Evolutionary conservation across 2,113 vertebrate genomes (phyloP), one percentile per base, ranked within the genome.

Genomic region (Grantiella picta): DNA sequence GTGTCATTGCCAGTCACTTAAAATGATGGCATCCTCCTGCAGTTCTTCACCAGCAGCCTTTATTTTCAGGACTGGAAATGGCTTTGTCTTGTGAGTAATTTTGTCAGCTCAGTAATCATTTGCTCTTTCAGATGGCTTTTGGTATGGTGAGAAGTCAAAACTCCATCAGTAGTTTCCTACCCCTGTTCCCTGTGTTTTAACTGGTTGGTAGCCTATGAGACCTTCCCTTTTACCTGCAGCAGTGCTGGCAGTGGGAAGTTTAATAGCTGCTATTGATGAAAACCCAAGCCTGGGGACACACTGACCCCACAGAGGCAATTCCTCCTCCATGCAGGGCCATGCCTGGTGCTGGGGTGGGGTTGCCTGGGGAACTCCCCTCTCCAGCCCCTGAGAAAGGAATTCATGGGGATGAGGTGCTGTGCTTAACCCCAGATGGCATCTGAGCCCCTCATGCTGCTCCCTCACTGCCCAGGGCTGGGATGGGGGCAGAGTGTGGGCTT

Each of bases 81-180:
- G 40, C 66, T 91, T 71, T 94, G 47, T 40, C 31, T 88, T 23
- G 38, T 47, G 57, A 76, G 56, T 91, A 12, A 42, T 79, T 86
- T 63, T 90, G 76, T 90, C 66, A 71, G 70, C 75, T 90, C 86
- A 57, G 52, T 60, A 61, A 82, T 90, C 70, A 76, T 68, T 88
- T 57, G 11, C 42, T 75, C 47, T 44, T 79, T 82, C 61, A 40
- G 61, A 22, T 71, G 47, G 0, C 12, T 82, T 82, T 54, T 86
- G 35, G 15, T 54, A 16, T 2, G 38, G 15, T 76, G 53, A 80
- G 25, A 50, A 64, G 90, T n/a, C 71, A 38, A 24, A 63, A 40
- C 23, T 91, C 63, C 27, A 25, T 40, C 35, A 52, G 53, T 6
- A 35, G 15, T 22, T 75, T 76, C 38, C 40, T 12, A 27, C 10